These are phyloP conservation scores for Lacanobia oleracea DNA, from an alignment of 2,888 invertebrate species.

Conservation along the genomic window DNA sequence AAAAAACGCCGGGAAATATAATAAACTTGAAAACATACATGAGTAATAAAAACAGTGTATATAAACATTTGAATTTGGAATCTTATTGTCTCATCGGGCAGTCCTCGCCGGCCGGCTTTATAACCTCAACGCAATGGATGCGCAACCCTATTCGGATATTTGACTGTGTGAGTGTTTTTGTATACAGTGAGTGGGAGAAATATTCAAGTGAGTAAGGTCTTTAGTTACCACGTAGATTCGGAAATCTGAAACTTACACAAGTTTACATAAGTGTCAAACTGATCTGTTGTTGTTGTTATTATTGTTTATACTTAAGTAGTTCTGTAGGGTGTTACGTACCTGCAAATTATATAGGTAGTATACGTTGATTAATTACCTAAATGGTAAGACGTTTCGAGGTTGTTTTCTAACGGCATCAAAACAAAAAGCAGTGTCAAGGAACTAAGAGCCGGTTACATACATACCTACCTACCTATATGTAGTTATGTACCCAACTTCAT, in stretches of 20 bases:
- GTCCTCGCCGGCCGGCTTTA: slow-evolving; percentile 70
- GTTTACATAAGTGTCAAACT: slow-evolving; percentile 3
- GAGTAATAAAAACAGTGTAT: slow-evolving; percentile 39
- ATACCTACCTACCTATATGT: neutral
- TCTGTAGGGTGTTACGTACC: neutral
- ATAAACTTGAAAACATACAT: slow-evolving; percentile 36
- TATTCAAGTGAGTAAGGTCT: slow-evolving; percentile 81
- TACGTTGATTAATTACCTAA: neutral
- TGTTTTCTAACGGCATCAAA: slow-evolving; percentile 45
- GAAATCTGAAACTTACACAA: slow-evolving; percentile 18
- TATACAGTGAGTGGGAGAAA: slow-evolving; percentile 79
- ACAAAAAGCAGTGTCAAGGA: slow-evolving; percentile 62
- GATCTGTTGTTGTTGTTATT: slow-evolving; percentile 29
- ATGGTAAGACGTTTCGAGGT: slow-evolving; percentile 21
- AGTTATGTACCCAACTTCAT: neutral
- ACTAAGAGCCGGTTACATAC: slow-evolving; percentile 43
- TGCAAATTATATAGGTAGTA: neutral
- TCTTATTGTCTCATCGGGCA: slow-evolving; percentile 65
- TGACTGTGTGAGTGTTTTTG: slow-evolving; percentile 86
- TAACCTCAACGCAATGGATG: slow-evolving; percentile 79
- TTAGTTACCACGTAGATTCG: slow-evolving; percentile 45
- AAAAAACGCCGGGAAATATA: slow-evolving; percentile 54
- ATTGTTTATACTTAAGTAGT: slow-evolving; percentile 32
- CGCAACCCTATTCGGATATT: slow-evolving; percentile 76
- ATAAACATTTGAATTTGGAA: slow-evolving; percentile 38